Conservation (phyloP, 2,797 vertebrate genomes). For the Poeciliopsis turneri region DNA sequence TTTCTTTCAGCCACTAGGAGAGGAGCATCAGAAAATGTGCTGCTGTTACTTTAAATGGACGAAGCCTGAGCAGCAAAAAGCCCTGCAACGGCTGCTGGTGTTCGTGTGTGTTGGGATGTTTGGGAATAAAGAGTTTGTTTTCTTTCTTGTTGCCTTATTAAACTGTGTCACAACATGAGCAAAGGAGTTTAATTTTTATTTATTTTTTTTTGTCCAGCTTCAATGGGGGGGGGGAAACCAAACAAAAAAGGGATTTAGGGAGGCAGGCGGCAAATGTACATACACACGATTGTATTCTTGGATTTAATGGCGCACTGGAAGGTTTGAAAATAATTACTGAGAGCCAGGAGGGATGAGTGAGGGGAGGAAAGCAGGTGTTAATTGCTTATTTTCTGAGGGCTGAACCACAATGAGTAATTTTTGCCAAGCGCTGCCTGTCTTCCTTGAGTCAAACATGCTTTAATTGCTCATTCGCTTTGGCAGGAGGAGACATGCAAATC, state of each 20-base stretch:
- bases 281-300: constrained; percentile 20
- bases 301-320: constrained; percentile 30
- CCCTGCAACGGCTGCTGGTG: not conserved
- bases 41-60: constrained; percentile 52
- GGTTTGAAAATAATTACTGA: constrained; percentile 35
- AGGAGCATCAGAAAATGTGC: constrained; percentile 35
- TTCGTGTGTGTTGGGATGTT: not conserved
- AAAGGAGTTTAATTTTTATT: not conserved
- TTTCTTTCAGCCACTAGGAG: constrained; percentile 27
- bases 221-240: not conserved
- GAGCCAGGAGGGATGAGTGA: constrained; percentile 32
- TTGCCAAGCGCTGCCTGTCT: constrained; percentile 29
- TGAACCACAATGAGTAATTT: constrained; percentile 42
- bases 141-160: constrained; percentile 6
- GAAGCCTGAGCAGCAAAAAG: constrained; percentile 31
- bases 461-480: constrained; percentile 68
- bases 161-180: constrained; percentile 18
- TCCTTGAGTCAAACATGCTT: constrained; percentile 47
- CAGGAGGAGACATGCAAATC: constrained; percentile 55
- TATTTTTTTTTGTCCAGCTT: not conserved
- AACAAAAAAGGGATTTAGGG: not conserved
- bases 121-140: constrained; percentile 6
- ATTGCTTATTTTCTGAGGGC: constrained; percentile 55
- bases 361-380: constrained; percentile 57
- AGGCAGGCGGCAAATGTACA: not conserved